phyloP scores from a whole-genome alignment of 2,888 invertebrate species.

The Drosophila emarginata region DNA sequence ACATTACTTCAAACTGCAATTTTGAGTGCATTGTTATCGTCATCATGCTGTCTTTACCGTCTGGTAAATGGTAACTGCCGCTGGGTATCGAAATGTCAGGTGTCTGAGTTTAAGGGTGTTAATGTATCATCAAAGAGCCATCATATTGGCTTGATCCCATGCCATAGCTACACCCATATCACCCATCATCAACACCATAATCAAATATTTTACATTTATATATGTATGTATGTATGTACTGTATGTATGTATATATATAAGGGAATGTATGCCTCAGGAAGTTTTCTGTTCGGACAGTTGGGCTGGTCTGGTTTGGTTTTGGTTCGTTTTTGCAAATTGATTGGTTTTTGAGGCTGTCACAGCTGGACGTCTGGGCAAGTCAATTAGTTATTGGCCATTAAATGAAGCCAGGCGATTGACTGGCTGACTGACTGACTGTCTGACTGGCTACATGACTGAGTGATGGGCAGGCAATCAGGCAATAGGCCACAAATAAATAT shows the following conservation, averaged over 20 bases:
- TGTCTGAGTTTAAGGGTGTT: conserved; percentile 3
- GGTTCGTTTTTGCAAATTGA: conserved; percentile 41
- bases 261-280: background rate
- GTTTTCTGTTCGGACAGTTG: too few species aligned
- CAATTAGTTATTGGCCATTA: conserved; percentile 50
- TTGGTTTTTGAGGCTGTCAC: conserved; percentile 50
- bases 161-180: conserved; percentile 6
- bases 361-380: conserved; percentile 45
- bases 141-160: background rate
- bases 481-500: conserved; percentile 5
- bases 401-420: conserved; percentile 24
- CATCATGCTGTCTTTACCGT: background rate
- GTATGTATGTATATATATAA: background rate
- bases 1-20: conserved; percentile 41
- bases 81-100: background rate
- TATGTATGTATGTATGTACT: conserved; percentile 18
- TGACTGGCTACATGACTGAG: background rate
- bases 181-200: conserved; percentile 2
- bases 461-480: background rate
- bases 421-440: background rate
- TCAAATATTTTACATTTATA: conserved; percentile 30
- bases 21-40: conserved; percentile 35
- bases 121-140: conserved; percentile 3
- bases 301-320: conserved; percentile 10
- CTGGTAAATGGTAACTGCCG: background rate